Evolutionary conservation across 30 jellyfish, hydroid and myxozoan species (phyloP).

Genomic region (Cassiopea xamachana): DNA sequence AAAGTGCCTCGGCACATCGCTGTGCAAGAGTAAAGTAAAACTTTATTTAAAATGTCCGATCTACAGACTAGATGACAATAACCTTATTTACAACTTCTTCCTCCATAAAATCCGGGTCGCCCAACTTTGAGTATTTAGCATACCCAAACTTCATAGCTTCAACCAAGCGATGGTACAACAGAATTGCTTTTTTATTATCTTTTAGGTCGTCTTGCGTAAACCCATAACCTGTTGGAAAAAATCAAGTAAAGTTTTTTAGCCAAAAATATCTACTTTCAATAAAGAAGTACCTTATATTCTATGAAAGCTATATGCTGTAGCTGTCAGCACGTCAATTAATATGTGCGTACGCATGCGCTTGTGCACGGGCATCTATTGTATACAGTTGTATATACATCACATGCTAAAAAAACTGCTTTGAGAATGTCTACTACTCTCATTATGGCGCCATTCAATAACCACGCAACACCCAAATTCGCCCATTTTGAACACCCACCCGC

Average conservation of each 20-base stretch:
- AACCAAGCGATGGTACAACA: slow-evolving; percentile 90
- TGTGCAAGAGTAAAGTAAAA: too few species aligned
- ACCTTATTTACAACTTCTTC: slow-evolving; percentile 83
- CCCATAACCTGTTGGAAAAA: slow-evolving; percentile 74
- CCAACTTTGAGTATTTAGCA: slow-evolving; percentile 85
- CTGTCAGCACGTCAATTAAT: background rate
- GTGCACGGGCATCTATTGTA: too few species aligned
- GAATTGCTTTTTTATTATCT: slow-evolving; percentile 75
- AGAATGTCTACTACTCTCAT: too few species aligned
- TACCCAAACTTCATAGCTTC: slow-evolving; percentile 98
- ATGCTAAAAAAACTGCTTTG: too few species aligned
- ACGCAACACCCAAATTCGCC: too few species aligned
- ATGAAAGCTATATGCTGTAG: background rate
- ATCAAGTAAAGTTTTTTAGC: background rate
- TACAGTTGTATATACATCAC: too few species aligned
- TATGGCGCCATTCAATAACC: too few species aligned
- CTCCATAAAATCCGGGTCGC: slow-evolving; percentile 96
- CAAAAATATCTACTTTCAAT: background rate
- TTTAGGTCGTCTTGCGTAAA: slow-evolving; percentile 88
- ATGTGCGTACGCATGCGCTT: too few species aligned
- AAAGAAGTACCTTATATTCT: background rate
- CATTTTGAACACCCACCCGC: too few species aligned
- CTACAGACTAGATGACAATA: background rate
- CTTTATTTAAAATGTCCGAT: too few species aligned
- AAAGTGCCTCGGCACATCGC: too few species aligned